A percentile compares a stretch with the other conserved stretches of the same genome.
Conservation (phyloP, 1,140 invertebrate species). For the Drosophila quadrilineata region DNA sequence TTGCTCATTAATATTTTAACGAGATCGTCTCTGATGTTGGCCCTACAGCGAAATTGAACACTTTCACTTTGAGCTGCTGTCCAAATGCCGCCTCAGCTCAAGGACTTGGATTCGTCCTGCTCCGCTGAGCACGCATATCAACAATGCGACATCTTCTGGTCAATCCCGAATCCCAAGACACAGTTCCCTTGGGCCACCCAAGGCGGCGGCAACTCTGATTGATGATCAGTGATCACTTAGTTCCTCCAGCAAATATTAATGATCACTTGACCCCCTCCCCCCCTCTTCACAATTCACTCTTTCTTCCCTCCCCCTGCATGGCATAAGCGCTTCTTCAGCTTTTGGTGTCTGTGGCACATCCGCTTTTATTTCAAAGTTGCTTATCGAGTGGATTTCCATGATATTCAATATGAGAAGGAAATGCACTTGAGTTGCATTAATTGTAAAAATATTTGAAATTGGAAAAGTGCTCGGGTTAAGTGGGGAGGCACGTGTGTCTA, state of each 20-base stretch:
- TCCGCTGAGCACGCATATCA: conserved; percentile 10
- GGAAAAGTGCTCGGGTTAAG: conserved; percentile 1
- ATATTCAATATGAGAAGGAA: neutral
- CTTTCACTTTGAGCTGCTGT: conserved; percentile 71
- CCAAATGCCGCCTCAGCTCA: conserved; percentile 55
- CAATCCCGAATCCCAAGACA: conserved; percentile 7
- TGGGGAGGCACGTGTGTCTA: conserved; percentile 46
- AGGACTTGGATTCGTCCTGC: conserved; percentile 39
- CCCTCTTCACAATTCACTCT: no score
- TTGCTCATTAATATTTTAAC: conserved; percentile 59
- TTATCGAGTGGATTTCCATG: conserved; percentile 17
- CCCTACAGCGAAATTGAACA: conserved; percentile 62
- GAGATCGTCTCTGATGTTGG: conserved; percentile 32
- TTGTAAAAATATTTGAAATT: conserved; percentile 9
- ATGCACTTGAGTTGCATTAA: no score
- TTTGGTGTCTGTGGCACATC: conserved; percentile 26
- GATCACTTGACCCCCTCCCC: neutral
- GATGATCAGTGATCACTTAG: conserved; percentile 38
- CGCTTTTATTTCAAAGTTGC: conserved; percentile 29
- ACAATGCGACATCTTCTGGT: conserved; percentile 23
- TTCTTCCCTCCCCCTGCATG: no score
- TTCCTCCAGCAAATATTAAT: conserved; percentile 9
- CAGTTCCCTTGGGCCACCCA: conserved; percentile 24
- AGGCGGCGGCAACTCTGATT: conserved; percentile 36
- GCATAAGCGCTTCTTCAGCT: neutral